phyloP scores from a whole-genome alignment of 2,888 invertebrate genomes.

The Chrysotoxum bicinctum region DNA sequence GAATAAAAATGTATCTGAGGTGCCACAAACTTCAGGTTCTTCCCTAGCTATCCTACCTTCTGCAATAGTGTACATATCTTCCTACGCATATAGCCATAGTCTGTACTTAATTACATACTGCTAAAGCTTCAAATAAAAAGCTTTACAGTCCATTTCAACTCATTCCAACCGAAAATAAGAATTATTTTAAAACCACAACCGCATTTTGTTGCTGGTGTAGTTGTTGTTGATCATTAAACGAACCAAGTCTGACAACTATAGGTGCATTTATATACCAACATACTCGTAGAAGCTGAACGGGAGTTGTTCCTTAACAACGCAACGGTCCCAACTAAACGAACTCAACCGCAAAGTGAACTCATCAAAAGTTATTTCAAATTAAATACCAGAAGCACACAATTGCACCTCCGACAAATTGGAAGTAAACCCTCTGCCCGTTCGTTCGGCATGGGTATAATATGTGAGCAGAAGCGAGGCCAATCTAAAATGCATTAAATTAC shows the following conservation, averaged over 20 bases:
- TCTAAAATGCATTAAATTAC: slow-evolving; percentile 72
- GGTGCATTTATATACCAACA: too few relatives aligned
- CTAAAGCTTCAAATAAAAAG: background rate
- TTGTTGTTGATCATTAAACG: background rate
- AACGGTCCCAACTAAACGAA: slow-evolving; percentile 37
- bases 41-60: too few relatives aligned
- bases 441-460: background rate
- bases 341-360: slow-evolving; percentile 62
- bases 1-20: too few relatives aligned
- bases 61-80: too few relatives aligned
- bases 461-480: slow-evolving; percentile 26
- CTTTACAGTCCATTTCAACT: slow-evolving; percentile 7
- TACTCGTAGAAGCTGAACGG: background rate
- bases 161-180: background rate
- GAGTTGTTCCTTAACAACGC: slow-evolving; percentile 6
- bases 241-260: background rate
- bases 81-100: too few relatives aligned
- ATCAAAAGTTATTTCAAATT: slow-evolving; percentile 68
- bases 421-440: background rate
- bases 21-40: too few relatives aligned
- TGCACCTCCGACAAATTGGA: slow-evolving; percentile 62
- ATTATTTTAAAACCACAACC: slow-evolving; percentile 8
- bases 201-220: background rate
- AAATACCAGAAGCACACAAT: slow-evolving; percentile 65
- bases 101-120: background rate